Evolutionary conservation across 2,113 vertebrate genomes (phyloP).

Genomic region (Anser cygnoides): DNA sequence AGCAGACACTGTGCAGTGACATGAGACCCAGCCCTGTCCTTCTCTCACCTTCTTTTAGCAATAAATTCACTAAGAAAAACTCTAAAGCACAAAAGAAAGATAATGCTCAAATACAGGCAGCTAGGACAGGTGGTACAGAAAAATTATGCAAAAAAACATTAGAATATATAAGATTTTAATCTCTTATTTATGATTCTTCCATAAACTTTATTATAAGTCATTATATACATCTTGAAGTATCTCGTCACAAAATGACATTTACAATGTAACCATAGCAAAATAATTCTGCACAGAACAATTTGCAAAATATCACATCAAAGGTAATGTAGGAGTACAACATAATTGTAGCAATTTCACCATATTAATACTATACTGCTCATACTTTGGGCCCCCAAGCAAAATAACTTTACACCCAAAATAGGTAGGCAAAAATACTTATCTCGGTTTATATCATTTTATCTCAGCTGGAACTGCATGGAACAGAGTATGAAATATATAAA

Average conservation of each 20-base stretch:
- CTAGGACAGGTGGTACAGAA: slow-evolving; percentile 46
- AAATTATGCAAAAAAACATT: slow-evolving; percentile 15
- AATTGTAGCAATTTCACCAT: slow-evolving; percentile 64
- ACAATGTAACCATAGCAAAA: slow-evolving; percentile 54
- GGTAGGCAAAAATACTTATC: slow-evolving; percentile 46
- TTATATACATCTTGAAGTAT: slow-evolving; percentile 37
- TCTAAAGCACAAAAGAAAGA: neutral
- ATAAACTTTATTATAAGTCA: slow-evolving; percentile 66
- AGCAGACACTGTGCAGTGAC: neutral
- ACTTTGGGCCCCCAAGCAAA: slow-evolving; percentile 46
- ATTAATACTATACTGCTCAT: slow-evolving; percentile 61
- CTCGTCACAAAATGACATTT: slow-evolving; percentile 51
- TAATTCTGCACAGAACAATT: slow-evolving; percentile 60
- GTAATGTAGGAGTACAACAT: slow-evolving; percentile 62
- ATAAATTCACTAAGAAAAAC: neutral
- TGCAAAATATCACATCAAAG: slow-evolving; percentile 56
- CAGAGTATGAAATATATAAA: neutral
- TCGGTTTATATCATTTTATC: slow-evolving; percentile 26
- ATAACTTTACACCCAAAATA: slow-evolving; percentile 25
- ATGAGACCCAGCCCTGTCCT: neutral
- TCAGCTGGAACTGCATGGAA: neutral
- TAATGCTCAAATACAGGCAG: neutral
- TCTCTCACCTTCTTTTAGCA: neutral
- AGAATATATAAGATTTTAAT: slow-evolving; percentile 50
- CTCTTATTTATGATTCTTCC: slow-evolving; percentile 54